These are phyloP conservation scores for Trichopria drosophilae DNA, from an alignment of 2,888 invertebrate species.

Conservation along the genomic window DNA sequence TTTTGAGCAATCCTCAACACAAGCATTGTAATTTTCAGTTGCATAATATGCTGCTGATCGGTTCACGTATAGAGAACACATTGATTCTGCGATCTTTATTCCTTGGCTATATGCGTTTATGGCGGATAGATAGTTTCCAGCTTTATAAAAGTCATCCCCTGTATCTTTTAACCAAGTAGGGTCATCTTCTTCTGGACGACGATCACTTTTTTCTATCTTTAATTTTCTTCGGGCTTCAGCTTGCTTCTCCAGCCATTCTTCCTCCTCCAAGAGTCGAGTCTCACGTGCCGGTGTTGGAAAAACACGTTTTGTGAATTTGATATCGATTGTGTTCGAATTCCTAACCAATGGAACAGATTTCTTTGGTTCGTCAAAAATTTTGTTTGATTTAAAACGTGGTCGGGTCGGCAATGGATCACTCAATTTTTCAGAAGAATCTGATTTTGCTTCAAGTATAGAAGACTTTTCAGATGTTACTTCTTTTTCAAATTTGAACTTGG, in stretches of 20 bases:
- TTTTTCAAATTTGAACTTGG: no score
- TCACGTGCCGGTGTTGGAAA: constrained; percentile 84
- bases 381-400: constrained; percentile 45
- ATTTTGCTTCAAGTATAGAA: constrained; percentile 12
- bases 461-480: no score
- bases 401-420: constrained; percentile 42
- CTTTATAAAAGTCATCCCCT: constrained; percentile 76
- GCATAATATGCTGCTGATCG: constrained; percentile 80
- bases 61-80: constrained; percentile 74
- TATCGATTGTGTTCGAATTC: constrained; percentile 63
- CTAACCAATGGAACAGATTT: constrained; percentile 65
- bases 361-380: constrained; percentile 50
- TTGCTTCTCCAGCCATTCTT: constrained; percentile 80
- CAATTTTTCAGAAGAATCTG: no score
- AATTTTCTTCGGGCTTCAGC: constrained; percentile 69
- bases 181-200: constrained; percentile 78
- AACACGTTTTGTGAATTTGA: constrained; percentile 73
- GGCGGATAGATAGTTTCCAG: constrained; percentile 76
- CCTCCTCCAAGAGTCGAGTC: constrained; percentile 71
- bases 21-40: constrained; percentile 74
- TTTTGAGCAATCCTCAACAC: constrained; percentile 64
- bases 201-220: constrained; percentile 73
- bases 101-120: constrained; percentile 82
- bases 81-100: constrained; percentile 71
- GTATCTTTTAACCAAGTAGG: constrained; percentile 81